Percentiles rank a stretch among this genome's conserved stretches.
phyloP scores from a whole-genome alignment of 2,888 invertebrate genomes.

The Proisotoma minuta region DNA sequence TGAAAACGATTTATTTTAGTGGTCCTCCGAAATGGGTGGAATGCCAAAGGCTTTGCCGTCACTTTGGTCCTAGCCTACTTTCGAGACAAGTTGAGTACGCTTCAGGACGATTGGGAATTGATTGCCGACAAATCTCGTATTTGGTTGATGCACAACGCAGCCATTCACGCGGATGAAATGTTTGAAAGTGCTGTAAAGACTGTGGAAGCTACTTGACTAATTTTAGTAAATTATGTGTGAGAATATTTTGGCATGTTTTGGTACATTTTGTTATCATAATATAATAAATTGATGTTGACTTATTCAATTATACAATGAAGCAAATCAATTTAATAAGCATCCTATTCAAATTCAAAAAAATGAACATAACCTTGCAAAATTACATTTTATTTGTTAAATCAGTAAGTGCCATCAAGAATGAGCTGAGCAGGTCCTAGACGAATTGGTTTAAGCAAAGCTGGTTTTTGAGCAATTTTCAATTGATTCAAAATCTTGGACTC shows the following conservation, averaged over 20 bases:
- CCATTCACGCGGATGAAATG: constrained; percentile 16
- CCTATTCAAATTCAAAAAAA: too few relatives aligned
- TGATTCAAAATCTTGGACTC: constrained; percentile 33
- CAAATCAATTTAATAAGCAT: too few relatives aligned
- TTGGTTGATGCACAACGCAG: constrained; percentile 16
- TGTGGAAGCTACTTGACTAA: too few relatives aligned
- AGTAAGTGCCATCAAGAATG: neutral
- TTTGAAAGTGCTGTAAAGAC: constrained; percentile 20
- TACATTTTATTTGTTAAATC: too few relatives aligned
- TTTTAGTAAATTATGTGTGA: too few relatives aligned
- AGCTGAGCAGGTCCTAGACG: constrained; percentile 6
- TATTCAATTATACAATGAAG: too few relatives aligned
- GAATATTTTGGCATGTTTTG: too few relatives aligned
- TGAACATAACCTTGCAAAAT: too few relatives aligned
- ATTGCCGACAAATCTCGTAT: constrained; percentile 21
- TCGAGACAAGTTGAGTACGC: neutral
- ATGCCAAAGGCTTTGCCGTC: constrained; percentile 10
- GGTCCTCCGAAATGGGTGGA: constrained; percentile 4
- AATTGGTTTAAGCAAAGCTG: constrained; percentile 29
- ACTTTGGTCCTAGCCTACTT: constrained; percentile 16
- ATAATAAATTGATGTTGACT: too few relatives aligned
- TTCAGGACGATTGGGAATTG: constrained; percentile 22
- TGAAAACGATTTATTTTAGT: neutral
- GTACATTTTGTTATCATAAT: too few relatives aligned
- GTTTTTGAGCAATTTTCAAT: constrained; percentile 24